A percentile compares a stretch with the other conserved stretches of the same genome.
phyloP scores from a whole-genome alignment of 2,113 vertebrate species.

The Chlorodrepanis virens region DNA sequence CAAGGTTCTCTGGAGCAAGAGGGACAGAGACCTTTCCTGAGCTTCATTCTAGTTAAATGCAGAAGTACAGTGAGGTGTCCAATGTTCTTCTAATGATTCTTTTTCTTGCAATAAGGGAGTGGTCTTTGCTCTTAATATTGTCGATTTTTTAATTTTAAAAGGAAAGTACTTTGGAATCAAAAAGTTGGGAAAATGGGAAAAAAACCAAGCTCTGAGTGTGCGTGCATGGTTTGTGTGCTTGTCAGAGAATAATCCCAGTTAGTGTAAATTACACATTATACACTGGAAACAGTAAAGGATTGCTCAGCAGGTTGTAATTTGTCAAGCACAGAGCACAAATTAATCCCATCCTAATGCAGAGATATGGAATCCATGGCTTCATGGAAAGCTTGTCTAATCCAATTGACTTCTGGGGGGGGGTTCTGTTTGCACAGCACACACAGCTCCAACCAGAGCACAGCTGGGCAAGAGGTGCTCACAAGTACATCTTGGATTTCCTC shows the following conservation, averaged over 20 bases:
- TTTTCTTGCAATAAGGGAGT: neutral
- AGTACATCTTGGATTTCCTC: neutral
- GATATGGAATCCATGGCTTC: neutral
- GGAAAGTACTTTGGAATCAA: neutral
- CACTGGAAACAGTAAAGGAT: neutral
- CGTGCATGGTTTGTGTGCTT: rapidly evolving
- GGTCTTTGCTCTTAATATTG: neutral
- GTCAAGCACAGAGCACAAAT: neutral
- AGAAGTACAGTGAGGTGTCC: neutral
- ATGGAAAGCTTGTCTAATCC: neutral
- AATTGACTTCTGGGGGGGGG: neutral
- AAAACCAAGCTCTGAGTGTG: neutral
- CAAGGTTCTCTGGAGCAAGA: neutral
- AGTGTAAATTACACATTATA: neutral
- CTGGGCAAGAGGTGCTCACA: neutral
- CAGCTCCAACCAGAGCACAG: neutral
- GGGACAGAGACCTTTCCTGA: neutral
- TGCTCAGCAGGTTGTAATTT: neutral
- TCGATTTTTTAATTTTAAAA: neutral
- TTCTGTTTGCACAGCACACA: neutral
- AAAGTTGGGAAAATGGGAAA: neutral
- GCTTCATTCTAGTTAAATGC: neutral
- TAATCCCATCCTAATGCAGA: neutral
- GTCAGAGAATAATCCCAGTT: neutral
- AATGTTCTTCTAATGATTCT: neutral